These are phyloP conservation scores for Eupeodes luniger DNA, from an alignment of 2,888 invertebrate species.

Conservation along the genomic window DNA sequence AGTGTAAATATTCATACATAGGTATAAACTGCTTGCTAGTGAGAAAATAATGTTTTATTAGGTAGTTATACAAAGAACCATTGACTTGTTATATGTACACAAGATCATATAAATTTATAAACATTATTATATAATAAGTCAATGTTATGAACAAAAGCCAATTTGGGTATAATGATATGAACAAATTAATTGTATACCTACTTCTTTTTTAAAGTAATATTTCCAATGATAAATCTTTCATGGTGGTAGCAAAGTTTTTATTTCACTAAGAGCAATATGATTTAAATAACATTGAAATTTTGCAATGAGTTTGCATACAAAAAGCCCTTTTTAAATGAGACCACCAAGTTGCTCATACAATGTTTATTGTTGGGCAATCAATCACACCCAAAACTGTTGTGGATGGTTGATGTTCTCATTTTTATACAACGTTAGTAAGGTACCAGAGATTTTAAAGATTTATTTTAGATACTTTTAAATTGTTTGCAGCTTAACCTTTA, in stretches of 20 bases:
- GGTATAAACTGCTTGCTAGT: not conserved
- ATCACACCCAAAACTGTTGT: too few relatives aligned
- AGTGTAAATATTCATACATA: not conserved
- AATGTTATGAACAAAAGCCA: not conserved
- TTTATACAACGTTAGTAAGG: too few relatives aligned
- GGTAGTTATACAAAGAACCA: not conserved
- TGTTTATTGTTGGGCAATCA: too few relatives aligned
- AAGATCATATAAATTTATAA: not conserved
- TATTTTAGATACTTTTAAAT: too few relatives aligned
- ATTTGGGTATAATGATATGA: slow-evolving; percentile 1
- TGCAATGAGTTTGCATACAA: too few relatives aligned
- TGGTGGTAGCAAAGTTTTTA: not conserved
- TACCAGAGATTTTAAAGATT: too few relatives aligned
- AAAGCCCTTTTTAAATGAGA: too few relatives aligned
- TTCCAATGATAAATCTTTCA: not conserved
- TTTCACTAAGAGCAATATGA: not conserved
- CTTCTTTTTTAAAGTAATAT: not conserved
- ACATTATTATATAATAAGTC: not conserved
- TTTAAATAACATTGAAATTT: too few relatives aligned
- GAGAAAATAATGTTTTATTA: not conserved
- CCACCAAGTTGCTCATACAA: too few relatives aligned
- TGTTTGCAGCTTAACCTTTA: too few relatives aligned
- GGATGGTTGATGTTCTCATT: too few relatives aligned
- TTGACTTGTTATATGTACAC: not conserved
- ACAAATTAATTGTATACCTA: not conserved